Conservation (phyloP, 1,140 invertebrate genomes). For the Teleopsis dalmanni region DNA sequence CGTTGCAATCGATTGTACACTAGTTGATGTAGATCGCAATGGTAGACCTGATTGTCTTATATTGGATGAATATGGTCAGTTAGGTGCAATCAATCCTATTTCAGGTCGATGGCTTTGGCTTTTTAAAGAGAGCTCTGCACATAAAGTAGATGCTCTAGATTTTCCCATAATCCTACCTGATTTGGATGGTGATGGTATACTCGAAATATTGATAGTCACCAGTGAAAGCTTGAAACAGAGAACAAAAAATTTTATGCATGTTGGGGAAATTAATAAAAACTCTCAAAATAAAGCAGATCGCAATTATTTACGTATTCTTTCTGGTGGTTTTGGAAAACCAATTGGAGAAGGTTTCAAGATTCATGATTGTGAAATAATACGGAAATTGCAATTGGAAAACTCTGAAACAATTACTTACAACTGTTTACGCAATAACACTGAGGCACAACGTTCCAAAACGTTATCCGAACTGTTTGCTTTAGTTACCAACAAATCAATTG, state of each 20-base stretch:
- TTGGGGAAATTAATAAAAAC: conserved; percentile 25
- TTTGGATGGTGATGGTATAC: conserved; percentile 59
- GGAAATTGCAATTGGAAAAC: conserved; percentile 40
- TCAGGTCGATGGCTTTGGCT: conserved; percentile 56
- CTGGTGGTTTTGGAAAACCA: conserved; percentile 45
- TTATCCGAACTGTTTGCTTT: conserved; percentile 41
- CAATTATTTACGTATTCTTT: conserved; percentile 56
- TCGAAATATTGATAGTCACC: conserved; percentile 57
- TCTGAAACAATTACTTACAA: conserved; percentile 39
- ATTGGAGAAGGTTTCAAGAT: conserved; percentile 50
- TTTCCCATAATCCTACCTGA: conserved; percentile 65
- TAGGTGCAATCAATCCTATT: conserved; percentile 61
- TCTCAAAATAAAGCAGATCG: conserved; percentile 36
- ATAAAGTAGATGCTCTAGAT: conserved; percentile 50
- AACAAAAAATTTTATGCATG: conserved; percentile 23
- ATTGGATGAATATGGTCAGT: conserved; percentile 56
- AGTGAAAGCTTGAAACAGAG: conserved; percentile 34
- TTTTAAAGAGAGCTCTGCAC: conserved; percentile 49
- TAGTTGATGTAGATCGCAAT: conserved; percentile 62
- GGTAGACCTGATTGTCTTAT: conserved; percentile 65
- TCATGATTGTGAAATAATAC: conserved; percentile 47
- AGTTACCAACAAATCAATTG: conserved; percentile 43
- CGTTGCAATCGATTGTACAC: conserved; percentile 58
- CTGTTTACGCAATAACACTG: conserved; percentile 47
- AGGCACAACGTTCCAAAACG: conserved; percentile 31